Conservation (phyloP, 2,113 vertebrate species). For the Takifugu bimaculatus region DNA sequence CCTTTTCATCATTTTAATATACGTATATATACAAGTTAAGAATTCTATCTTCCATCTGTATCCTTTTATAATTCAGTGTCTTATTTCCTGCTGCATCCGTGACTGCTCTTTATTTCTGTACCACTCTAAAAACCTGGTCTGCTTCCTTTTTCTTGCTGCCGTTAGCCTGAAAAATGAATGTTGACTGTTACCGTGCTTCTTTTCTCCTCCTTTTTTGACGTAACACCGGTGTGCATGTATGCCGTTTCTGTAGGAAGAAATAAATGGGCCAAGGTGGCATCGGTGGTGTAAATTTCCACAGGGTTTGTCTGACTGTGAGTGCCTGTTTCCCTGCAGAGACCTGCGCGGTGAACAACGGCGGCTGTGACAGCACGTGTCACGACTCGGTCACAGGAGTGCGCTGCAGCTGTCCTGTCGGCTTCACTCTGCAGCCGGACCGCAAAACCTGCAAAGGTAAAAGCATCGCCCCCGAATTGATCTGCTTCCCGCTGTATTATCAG, state of each 20-base stretch:
- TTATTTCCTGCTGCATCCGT: conserved; percentile 21
- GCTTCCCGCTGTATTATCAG: conserved; percentile 14
- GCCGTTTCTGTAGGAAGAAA: conserved; percentile 15
- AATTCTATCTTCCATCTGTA: not conserved
- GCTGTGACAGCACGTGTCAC: conserved; percentile 96
- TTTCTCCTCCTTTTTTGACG: conserved; percentile 13
- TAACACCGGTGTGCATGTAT: conserved; percentile 30
- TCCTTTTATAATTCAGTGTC: conserved; percentile 27
- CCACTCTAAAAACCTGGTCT: conserved; percentile 17
- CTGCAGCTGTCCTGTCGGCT: conserved; percentile 97
- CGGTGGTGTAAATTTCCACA: conserved; percentile 12
- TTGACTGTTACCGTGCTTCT: conserved; percentile 11
- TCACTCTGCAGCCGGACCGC: conserved; percentile 92
- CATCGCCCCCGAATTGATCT: conserved; percentile 11
- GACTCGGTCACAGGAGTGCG: conserved; percentile 90
- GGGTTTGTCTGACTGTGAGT: conserved; percentile 41
- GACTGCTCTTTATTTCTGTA: conserved; percentile 5
- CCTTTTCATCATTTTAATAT: too few species aligned
- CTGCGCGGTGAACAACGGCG: conserved; percentile 95
- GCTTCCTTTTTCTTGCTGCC: conserved; percentile 16
- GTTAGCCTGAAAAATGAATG: conserved; percentile 16
- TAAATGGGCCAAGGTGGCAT: conserved; percentile 36
- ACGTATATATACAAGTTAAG: too few species aligned
- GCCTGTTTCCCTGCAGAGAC: conserved; percentile 80
- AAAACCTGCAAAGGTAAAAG: conserved; percentile 94